Conservation (phyloP, 2,888 invertebrate genomes). For the Caenorhabditis doughertyi region DNA sequence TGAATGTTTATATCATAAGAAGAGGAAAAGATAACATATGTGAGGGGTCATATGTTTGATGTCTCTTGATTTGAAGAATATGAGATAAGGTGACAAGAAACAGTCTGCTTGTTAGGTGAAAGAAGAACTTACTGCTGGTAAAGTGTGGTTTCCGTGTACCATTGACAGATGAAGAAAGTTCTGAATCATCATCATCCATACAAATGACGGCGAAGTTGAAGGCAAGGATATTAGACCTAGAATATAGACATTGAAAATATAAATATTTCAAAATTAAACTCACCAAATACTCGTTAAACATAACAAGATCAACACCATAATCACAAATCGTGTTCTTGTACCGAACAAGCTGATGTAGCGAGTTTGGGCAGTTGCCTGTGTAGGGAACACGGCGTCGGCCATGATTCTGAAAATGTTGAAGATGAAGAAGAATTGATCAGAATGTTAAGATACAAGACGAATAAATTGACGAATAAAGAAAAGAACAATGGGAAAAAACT, state of each 20-base stretch:
- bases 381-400: constrained; percentile 67
- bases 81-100: background rate
- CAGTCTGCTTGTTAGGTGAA: background rate
- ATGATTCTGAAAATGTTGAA: constrained; percentile 35
- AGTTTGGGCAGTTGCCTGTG: constrained; percentile 68
- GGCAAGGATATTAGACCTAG: constrained; percentile 81
- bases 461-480: background rate
- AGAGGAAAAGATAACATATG: constrained; percentile 15
- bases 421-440: background rate
- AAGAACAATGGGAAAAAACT: constrained; percentile 41
- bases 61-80: background rate
- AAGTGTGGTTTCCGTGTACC: constrained; percentile 49
- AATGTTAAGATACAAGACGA: background rate
- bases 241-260: background rate
- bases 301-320: constrained; percentile 80
- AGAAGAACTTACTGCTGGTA: constrained; percentile 56
- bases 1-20: constrained; percentile 25
- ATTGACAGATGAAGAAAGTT: constrained; percentile 7
- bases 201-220: constrained; percentile 82
- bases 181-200: constrained; percentile 69
- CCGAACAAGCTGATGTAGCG: constrained; percentile 77
- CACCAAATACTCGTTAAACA: constrained; percentile 81
- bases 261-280: constrained; percentile 16
- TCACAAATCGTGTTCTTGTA: constrained; percentile 80
- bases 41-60: constrained; percentile 51